Evolutionary conservation across 2,888 invertebrate species (phyloP).

Genomic region (Drosophila recens): DNA sequence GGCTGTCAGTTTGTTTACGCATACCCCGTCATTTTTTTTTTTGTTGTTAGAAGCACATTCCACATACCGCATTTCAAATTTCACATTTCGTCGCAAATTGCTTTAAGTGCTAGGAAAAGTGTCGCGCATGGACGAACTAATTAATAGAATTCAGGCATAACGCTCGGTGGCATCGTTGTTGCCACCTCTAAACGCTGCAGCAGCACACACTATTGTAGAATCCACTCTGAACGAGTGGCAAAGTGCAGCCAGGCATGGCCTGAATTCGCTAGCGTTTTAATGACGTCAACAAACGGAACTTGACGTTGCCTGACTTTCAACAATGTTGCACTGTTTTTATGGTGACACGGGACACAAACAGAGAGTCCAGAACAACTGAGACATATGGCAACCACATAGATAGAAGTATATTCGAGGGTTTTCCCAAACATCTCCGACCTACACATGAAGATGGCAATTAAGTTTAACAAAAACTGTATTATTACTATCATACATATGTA

Average conservation of each 20-base stretch:
- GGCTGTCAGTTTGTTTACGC: slow-evolving; percentile 67
- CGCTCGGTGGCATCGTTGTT: not conserved
- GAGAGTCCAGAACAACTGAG: slow-evolving; percentile 17
- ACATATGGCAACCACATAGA: slow-evolving; percentile 68
- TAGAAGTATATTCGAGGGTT: slow-evolving; percentile 7
- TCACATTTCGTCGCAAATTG: slow-evolving; percentile 60
- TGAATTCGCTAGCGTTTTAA: slow-evolving; percentile 64
- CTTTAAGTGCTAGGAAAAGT: slow-evolving; percentile 71
- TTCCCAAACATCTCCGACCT: not conserved
- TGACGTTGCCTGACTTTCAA: slow-evolving; percentile 73
- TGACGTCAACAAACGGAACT: slow-evolving; percentile 77
- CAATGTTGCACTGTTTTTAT: slow-evolving; percentile 71
- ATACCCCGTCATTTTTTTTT: slow-evolving; percentile 8
- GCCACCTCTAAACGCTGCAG: slow-evolving; percentile 13
- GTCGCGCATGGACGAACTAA: slow-evolving; percentile 60
- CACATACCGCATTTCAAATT: slow-evolving; percentile 14
- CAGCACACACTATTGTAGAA: not conserved
- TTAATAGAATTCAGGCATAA: slow-evolving; percentile 54
- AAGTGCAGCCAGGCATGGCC: slow-evolving; percentile 54
- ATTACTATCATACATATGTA: too few relatives aligned
- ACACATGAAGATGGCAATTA: not conserved
- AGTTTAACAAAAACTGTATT: too few relatives aligned
- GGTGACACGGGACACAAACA: slow-evolving; percentile 69
- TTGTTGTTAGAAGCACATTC: not conserved
- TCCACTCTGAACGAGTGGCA: slow-evolving; percentile 22